Conservation (phyloP, 2,888 invertebrate genomes). For the Endotricha flammealis region DNA sequence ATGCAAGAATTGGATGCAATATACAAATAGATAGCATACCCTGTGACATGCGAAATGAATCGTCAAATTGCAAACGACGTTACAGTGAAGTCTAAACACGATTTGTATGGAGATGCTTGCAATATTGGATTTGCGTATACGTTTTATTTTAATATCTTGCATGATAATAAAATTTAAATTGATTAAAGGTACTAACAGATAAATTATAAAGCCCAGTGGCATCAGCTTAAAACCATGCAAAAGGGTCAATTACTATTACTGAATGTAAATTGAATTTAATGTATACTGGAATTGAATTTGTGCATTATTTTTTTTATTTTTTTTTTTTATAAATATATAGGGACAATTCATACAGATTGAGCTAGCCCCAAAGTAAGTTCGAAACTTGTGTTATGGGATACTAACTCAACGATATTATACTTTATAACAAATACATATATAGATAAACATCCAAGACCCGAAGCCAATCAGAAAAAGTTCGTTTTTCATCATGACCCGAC, state of each 20-base stretch:
- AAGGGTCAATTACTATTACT: conserved; percentile 9
- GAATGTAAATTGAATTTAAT: conserved; percentile 10
- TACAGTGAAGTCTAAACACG: conserved; percentile 1
- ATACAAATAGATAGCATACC: conserved; percentile 20
- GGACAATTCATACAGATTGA: too few species aligned
- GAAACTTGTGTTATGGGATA: too few species aligned
- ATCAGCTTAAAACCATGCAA: background rate
- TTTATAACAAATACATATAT: too few species aligned
- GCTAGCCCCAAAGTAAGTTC: too few species aligned
- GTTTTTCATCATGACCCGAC: too few species aligned
- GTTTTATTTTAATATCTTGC: background rate
- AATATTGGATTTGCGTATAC: background rate
- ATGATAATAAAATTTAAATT: background rate
- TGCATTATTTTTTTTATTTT: too few species aligned
- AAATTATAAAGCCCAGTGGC: background rate
- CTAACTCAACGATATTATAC: too few species aligned
- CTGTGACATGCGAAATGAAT: conserved; percentile 10
- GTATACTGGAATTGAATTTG: conserved; percentile 12
- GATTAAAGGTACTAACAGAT: background rate
- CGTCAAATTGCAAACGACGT: conserved; percentile 11
- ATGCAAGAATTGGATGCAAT: conserved; percentile 28
- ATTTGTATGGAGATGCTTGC: conserved; percentile 9
- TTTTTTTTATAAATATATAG: too few species aligned
- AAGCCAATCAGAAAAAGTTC: too few species aligned
- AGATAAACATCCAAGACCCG: too few species aligned